A percentile compares a stretch with the other conserved stretches of the same genome.
Conservation (phyloP, 2,797 vertebrate species). For the Labroides dimidiatus region DNA sequence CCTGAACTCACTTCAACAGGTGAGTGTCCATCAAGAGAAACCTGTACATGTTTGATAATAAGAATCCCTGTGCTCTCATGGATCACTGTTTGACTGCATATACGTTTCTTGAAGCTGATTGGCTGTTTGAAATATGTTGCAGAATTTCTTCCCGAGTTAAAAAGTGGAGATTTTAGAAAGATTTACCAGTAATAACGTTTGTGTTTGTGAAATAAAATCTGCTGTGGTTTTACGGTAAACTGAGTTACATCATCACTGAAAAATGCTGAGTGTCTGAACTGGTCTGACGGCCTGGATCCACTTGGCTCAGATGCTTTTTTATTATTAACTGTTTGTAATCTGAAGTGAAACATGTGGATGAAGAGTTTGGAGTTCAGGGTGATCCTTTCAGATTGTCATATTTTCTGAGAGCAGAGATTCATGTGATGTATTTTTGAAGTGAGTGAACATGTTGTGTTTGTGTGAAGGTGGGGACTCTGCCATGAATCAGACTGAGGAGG, state of each 20-base stretch:
- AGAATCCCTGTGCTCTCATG: background rate
- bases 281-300: no score
- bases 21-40: background rate
- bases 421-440: background rate
- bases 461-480: background rate
- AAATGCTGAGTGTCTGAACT: no score
- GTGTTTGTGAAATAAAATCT: background rate
- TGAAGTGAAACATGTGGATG: no score
- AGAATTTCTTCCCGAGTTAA: background rate
- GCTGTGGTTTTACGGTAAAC: no score
- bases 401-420: no score
- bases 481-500: background rate
- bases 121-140: background rate
- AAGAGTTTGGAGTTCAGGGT: no score
- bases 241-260: no score
- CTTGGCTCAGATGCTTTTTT: no score
- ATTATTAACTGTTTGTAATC: no score
- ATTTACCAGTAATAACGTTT: background rate
- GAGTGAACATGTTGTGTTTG: constrained; percentile 6
- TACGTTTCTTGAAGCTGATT: background rate
- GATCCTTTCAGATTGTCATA: no score
- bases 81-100: background rate
- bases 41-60: background rate
- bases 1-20: background rate
- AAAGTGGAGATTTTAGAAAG: background rate